Base-by-base conservation (phyloP, 2,113 vertebrate genomes). In the Uropsilus gracilis region DNA sequence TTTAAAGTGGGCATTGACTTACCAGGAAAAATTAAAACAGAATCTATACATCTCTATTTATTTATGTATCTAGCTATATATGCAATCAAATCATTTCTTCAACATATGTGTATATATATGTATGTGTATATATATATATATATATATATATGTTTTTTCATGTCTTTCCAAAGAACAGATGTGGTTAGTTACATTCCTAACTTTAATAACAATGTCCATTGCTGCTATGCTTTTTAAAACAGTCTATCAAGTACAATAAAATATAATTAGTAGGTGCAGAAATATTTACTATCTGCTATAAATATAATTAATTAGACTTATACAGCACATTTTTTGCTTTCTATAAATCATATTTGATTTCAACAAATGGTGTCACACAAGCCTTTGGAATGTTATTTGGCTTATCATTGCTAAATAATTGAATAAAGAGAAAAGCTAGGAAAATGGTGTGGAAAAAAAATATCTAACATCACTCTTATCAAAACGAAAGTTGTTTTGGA, bases 401-500 rank as follows among this genome's bases (percentile, higher is more conserved):
- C 73, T 97, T 97, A 93, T 94, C 0, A 0, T 68, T 95, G 37
- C 18, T 96, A 96, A 98, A 94, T 97, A 96, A 97, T 83, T 96
- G 83, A 97, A 96, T 92, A 97, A 98, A 95, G 90, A 93, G 34
- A 95, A 95, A 34, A 83, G 16, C 63, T 91, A 75, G 63, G 71
- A 90, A 98, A 98, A 97, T 96, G 71, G 48, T 26, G 1, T 92
- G 39, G 57, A 96, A 97, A 88, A 97, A 88, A 93, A 77, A 91
- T 86, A 97, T 59, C 30, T 73, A 82, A 24, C 76, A 96, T 86
- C 71, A 90, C 30, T 95, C 32, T 90, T 93, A 97, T 10, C 39
- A 97, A 97, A 97, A 96, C 89, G 44, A 87, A 97, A 90, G 14
- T 64, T 92, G 55, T 90, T 97, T 94, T 72, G 92, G 95, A 97